Conservation (phyloP, 2,797 vertebrate species). For the Scolopax rusticola region DNA sequence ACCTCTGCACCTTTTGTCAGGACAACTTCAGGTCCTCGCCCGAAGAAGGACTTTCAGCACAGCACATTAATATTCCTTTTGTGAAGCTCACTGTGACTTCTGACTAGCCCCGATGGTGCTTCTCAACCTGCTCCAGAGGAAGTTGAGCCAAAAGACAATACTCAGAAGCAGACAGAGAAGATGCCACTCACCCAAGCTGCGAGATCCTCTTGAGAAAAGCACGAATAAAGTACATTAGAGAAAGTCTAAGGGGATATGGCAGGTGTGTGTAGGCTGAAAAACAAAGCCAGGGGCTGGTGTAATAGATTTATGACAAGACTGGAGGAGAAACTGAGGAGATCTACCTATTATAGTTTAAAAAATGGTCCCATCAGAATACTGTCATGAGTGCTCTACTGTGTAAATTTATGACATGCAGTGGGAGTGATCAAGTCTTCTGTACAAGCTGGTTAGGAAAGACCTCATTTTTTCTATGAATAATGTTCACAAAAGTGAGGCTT, state of each 20-base stretch:
- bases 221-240: neutral
- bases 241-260: slow-evolving; percentile 9
- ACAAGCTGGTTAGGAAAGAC: neutral
- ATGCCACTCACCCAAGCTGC: neutral
- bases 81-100: neutral
- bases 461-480: neutral
- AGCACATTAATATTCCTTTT: neutral
- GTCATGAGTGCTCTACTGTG: slow-evolving; percentile 11
- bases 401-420: slow-evolving; percentile 57
- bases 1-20: neutral
- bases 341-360: slow-evolving; percentile 48
- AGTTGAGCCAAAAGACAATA: neutral
- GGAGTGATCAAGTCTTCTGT: slow-evolving; percentile 46
- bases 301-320: slow-evolving; percentile 61
- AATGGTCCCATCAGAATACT: slow-evolving; percentile 35
- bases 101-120: accelerated
- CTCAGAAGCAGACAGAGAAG: neutral
- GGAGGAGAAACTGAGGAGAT: slow-evolving; percentile 38
- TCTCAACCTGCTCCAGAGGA: neutral
- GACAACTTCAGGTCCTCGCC: neutral
- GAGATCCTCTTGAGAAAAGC: neutral
- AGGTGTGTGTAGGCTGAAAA: slow-evolving; percentile 60
- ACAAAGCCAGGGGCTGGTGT: slow-evolving; percentile 30
- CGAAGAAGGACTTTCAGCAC: neutral
- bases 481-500: neutral